Evolutionary conservation across 2,113 vertebrate species (phyloP).

Genomic region (Marmota monax): DNA sequence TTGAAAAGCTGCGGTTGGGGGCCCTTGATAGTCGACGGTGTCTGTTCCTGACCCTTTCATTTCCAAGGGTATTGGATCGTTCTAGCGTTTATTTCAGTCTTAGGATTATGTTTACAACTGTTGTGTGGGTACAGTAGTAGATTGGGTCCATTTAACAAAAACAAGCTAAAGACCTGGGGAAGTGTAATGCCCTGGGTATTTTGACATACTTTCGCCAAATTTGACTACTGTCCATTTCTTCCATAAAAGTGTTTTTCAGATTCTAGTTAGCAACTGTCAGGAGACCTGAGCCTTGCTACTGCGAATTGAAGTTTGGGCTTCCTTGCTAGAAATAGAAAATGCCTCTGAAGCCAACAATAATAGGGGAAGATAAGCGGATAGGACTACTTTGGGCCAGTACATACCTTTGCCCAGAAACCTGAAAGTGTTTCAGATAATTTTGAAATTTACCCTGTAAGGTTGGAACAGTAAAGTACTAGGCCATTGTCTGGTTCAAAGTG

Average conservation of each 20-base stretch:
- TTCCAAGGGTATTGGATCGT: neutral
- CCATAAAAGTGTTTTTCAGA: neutral
- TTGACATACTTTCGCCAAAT: neutral
- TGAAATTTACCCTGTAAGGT: neutral
- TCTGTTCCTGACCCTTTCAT: neutral
- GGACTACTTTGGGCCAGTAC: neutral
- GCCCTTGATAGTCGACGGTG: neutral
- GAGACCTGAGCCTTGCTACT: constrained; percentile 17
- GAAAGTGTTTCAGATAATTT: constrained; percentile 8
- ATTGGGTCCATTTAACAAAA: neutral
- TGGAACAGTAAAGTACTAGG: neutral
- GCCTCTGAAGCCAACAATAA: neutral
- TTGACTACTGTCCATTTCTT: neutral
- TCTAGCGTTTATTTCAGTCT: neutral
- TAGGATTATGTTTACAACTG: neutral
- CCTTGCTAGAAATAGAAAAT: neutral
- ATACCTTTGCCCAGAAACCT: neutral
- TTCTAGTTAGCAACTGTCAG: neutral
- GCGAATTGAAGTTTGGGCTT: neutral
- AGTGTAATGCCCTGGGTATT: neutral
- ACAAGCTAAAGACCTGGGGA: neutral
- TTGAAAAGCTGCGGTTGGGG: constrained; percentile 11
- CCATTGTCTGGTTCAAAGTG: neutral
- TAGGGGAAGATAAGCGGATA: neutral
- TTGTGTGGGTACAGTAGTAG: constrained; percentile 1